Evolutionary conservation across 2,888 invertebrate genomes (phyloP), one percentile per base, ranked within the genome.

Genomic region (Esperia sulphurella): DNA sequence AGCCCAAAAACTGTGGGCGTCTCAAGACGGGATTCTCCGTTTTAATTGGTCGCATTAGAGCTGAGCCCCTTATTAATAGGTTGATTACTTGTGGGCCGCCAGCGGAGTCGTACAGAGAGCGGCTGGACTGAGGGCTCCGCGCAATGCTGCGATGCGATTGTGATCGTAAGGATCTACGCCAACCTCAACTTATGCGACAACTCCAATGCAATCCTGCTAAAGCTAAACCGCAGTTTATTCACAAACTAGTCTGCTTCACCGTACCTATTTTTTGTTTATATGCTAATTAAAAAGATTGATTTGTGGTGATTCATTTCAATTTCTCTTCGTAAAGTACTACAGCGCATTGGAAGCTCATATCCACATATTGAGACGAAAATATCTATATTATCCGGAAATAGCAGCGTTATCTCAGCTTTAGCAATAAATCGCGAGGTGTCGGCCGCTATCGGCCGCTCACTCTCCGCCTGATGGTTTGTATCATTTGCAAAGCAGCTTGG

Each of bases 51-150:
- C 75, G 88, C 64, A 86, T 89, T 88, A 87, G 71, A 71, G 74
- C 70, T 81, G 75, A 89, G 76, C 89, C 75, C 77, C 76, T 79
- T 88, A 89, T 88, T 86, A 89, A 89, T 89, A 84, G 88, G 84
- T 83, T 83, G 88, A 86, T 89, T 88, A 86, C 76, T 80, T 77
- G 82, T 77, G 82, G 84, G 76, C 74, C 58, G 43, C 31, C 43
- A 13, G 29, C 43, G 33, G 43, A 33, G 14, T 33, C 41, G 41
- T 8, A 13, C 8, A n/a, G n/a, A n/a, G n/a, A n/a, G n/a, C n/a
- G n/a, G n/a, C n/a, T 6, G 42, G 10, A 14, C 14, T 39, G 41
- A 3, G 14, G 28, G 21, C 28, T 3, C 31, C 3, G 21, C n/a
- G 41, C 41, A 13, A 12, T 12, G 41, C 40, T 14, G n/a, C 40